Percentiles rank a stretch among this genome's conserved stretches.
phyloP scores from a whole-genome alignment of 1,140 invertebrate genomes.

The Catajapyx aquilonaris region DNA sequence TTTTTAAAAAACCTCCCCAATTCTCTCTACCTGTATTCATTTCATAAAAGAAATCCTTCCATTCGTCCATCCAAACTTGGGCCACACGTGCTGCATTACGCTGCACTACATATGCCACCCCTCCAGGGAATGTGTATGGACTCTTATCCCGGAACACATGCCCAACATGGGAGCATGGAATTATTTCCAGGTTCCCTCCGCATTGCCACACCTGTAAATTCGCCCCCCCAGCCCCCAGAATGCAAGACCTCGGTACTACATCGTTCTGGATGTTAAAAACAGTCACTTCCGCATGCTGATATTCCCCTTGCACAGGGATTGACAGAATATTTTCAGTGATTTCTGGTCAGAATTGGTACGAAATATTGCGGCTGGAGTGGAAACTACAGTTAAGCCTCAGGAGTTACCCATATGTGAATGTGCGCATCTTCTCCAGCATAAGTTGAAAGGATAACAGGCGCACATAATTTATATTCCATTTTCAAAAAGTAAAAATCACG shows the following conservation, averaged over 20 bases:
- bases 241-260: too few relatives aligned
- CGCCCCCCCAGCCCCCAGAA: too few relatives aligned
- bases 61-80: constrained; percentile 98
- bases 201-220: constrained; percentile 92
- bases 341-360: too few relatives aligned
- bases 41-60: constrained; percentile 95
- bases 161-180: constrained; percentile 88
- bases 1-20: too few relatives aligned
- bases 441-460: too few relatives aligned
- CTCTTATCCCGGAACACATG: constrained; percentile 98
- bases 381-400: neutral
- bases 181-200: constrained; percentile 85
- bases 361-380: too few relatives aligned
- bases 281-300: too few relatives aligned
- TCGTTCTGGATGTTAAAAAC: too few relatives aligned
- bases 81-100: constrained; percentile 90
- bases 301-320: neutral
- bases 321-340: neutral
- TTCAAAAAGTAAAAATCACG: too few relatives aligned
- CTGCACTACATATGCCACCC: constrained; percentile 88
- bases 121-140: constrained; percentile 97
- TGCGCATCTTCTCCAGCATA: too few relatives aligned
- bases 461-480: too few relatives aligned
- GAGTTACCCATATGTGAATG: neutral
- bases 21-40: constrained; percentile 90